Conservation (phyloP, 2,888 invertebrate genomes). For the Mythimna impura region DNA sequence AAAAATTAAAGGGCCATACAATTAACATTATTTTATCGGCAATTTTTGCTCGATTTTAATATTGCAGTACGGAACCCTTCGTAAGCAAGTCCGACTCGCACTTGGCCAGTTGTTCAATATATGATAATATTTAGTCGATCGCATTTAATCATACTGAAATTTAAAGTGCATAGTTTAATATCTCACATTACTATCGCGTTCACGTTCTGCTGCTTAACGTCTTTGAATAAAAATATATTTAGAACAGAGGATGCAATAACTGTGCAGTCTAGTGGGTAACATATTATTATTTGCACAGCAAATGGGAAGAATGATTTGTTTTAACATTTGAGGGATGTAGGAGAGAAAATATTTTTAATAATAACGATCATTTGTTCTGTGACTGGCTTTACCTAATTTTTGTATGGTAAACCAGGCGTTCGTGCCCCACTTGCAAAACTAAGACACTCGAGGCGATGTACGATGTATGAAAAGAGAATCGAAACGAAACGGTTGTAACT, state of each 20-base stretch:
- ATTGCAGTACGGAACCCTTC: too few relatives aligned
- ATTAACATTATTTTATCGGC: too few relatives aligned
- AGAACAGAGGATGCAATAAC: not conserved
- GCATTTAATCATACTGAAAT: slow-evolving; percentile 16
- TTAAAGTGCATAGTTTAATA: slow-evolving; percentile 18
- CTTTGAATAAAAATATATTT: slow-evolving; percentile 7
- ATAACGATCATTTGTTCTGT: too few relatives aligned
- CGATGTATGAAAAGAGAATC: too few relatives aligned
- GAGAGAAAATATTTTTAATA: not conserved
- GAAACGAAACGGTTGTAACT: too few relatives aligned
- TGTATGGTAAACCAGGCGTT: too few relatives aligned
- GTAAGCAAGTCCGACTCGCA: too few relatives aligned
- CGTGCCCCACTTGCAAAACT: too few relatives aligned
- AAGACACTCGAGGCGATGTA: too few relatives aligned
- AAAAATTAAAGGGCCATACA: too few relatives aligned
- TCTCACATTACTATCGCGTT: not conserved
- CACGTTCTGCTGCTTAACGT: not conserved
- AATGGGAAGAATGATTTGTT: not conserved
- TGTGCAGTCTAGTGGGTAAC: not conserved
- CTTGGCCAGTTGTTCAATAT: not conserved
- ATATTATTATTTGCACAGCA: slow-evolving; percentile 17
- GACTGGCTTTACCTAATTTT: too few relatives aligned
- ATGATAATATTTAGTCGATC: not conserved
- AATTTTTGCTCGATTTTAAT: too few relatives aligned
- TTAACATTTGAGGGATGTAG: not conserved